Evolutionary conservation across 1,140 invertebrate species (phyloP).

Genomic region (Drosophila sp.): DNA sequence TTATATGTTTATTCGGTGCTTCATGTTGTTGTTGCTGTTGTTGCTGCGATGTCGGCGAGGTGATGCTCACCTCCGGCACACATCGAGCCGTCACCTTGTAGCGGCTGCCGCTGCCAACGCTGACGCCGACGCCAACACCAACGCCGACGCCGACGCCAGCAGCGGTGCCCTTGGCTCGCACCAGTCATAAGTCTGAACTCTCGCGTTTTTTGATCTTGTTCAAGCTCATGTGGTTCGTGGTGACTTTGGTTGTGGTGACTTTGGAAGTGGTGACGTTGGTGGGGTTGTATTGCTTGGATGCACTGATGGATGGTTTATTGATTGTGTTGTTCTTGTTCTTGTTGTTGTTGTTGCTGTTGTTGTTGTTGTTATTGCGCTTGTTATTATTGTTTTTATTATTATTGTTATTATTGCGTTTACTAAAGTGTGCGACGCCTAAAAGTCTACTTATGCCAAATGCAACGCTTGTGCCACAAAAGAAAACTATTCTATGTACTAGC

Average conservation of each 20-base stretch:
- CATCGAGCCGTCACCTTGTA: conserved; percentile 84
- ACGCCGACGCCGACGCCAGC: conserved; percentile 58
- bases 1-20: conserved; percentile 73
- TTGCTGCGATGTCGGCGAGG: conserved; percentile 70
- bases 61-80: conserved; percentile 83
- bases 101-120: conserved; percentile 74
- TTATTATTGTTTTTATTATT: conserved; percentile 42
- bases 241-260: conserved; percentile 32
- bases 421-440: conserved; percentile 70
- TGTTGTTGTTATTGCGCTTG: conserved; percentile 43
- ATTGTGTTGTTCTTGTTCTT: conserved; percentile 55
- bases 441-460: conserved; percentile 73
- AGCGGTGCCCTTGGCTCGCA: conserved; percentile 70
- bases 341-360: conserved; percentile 43
- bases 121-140: conserved; percentile 65
- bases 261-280: conserved; percentile 26
- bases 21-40: conserved; percentile 46
- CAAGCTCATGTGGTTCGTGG: conserved; percentile 79
- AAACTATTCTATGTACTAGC: conserved; percentile 61
- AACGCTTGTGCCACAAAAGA: conserved; percentile 68
- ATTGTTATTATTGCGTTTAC: conserved; percentile 44
- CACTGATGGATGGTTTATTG: conserved; percentile 51
- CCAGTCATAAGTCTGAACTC: conserved; percentile 84
- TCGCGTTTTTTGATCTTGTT: conserved; percentile 84
- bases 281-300: conserved; percentile 38